Evolutionary conservation across 2,888 invertebrate species (phyloP), one percentile per base, ranked within the genome.

Genomic region (Autographa gamma): DNA sequence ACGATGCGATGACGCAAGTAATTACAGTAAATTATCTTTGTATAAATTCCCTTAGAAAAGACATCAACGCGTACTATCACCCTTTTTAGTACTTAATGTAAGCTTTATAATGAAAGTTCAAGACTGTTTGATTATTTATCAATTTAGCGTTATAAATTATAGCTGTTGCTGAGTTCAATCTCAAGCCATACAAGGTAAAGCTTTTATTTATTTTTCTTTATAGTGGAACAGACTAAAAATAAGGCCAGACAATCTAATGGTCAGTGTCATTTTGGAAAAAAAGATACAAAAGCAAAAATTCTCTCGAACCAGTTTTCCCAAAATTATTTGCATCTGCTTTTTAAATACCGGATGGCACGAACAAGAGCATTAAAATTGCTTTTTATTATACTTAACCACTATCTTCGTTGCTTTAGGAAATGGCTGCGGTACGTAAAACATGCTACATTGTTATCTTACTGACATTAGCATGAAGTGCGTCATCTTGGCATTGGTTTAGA

Each of bases 261-360:
- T 34, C 73, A 66, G 59, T 71, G 77, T 74, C 76, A 73, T 67
- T 78, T 69, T 14, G 25, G 18, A 43, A 60, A 60, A 74, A 69
- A 63, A 77, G 63, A 74, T 38, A 56, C 19, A 48, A 63, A 61
- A 60, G 3, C 14, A 63, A 66, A 73, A 69, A 43, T 38, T 32
- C 59, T 62, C 64, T 67, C 73, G 59, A 84, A 85, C 85, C 76
- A 77, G 80, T 83, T 83, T 74, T 75, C 65, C 79, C 70, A 71
- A 86, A 88, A 86, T 84, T 85, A 88, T 88, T 85, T 84, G 83
- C 91, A 91, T 90, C 90, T 91, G 90, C 85, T 84, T 77, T 86
- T 88, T 88, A 88, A 92, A 89, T 87, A 83, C 88, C 90, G 88
- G 89, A 89, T 89, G 89, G 87, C 84, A 86, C 82, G 86, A 86